phyloP scores from a whole-genome alignment of 2,113 vertebrate species.

The Euleptes europaea region DNA sequence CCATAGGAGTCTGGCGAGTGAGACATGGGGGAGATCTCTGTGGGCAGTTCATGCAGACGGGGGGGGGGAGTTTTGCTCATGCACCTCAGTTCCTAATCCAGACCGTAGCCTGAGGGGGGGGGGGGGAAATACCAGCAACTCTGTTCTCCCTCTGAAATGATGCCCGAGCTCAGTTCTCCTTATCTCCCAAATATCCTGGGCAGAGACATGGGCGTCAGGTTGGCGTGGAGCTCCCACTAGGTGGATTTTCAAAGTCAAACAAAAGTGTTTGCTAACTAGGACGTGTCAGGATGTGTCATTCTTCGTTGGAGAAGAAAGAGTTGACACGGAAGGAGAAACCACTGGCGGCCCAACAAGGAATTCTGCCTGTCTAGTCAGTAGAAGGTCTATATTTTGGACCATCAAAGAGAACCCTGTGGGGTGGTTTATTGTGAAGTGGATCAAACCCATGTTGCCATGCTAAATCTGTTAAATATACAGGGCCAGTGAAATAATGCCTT shows the following conservation, averaged over 20 bases:
- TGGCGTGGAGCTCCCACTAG: neutral
- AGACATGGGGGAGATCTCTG: no score
- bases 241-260: neutral
- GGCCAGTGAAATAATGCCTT: no score
- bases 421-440: no score
- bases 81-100: neutral
- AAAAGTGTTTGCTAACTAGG: slow-evolving; percentile 9
- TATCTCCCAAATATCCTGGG: neutral
- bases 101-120: neutral
- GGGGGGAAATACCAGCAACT: no score
- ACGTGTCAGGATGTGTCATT: neutral
- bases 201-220: neutral
- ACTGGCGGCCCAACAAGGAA: neutral
- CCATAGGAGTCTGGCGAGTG: no score
- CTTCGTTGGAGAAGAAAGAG: neutral
- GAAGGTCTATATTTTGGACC: no score
- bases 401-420: no score
- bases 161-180: neutral
- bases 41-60: no score
- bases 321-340: neutral
- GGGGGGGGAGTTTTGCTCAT: no score
- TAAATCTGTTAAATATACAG: no score
- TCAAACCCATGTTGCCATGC: no score
- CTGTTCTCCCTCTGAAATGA: neutral
- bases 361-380: no score